Evolutionary conservation across 2,113 vertebrate genomes (phyloP).

Genomic region (Heterotilapia buettikoferi): DNA sequence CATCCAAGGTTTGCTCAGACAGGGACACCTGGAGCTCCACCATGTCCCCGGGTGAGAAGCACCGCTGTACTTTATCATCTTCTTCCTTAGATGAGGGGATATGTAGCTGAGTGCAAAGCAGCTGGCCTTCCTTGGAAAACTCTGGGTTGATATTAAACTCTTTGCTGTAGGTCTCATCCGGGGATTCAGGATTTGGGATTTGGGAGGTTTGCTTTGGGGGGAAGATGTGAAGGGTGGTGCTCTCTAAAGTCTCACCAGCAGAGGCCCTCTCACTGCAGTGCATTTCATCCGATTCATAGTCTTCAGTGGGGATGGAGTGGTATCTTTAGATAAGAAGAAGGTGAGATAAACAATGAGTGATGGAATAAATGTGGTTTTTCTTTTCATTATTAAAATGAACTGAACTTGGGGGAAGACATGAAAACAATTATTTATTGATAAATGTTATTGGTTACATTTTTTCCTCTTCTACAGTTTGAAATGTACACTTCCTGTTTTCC

Average conservation of each 20-base stretch:
- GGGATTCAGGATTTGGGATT: constrained; percentile 49
- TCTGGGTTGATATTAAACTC: constrained; percentile 54
- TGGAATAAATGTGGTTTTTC: background rate
- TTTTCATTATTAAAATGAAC: background rate
- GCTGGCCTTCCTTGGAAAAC: constrained; percentile 29
- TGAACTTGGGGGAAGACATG: rapidly evolving
- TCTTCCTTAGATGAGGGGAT: constrained; percentile 30
- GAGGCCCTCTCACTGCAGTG: constrained; percentile 35
- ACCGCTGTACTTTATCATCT: constrained; percentile 16
- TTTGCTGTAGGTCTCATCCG: constrained; percentile 53
- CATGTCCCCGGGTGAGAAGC: constrained; percentile 63
- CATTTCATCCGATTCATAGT: constrained; percentile 63
- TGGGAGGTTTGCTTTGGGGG: constrained; percentile 32
- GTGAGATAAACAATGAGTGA: background rate
- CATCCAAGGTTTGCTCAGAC: constrained; percentile 58
- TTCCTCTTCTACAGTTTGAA: background rate
- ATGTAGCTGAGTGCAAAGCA: constrained; percentile 38
- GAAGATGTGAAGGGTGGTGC: constrained; percentile 76
- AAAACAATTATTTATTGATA: background rate
- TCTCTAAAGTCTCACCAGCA: constrained; percentile 61
- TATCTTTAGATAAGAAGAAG: constrained; percentile 59
- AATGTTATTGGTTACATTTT: background rate
- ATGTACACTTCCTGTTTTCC: background rate
- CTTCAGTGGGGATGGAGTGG: constrained; percentile 32
- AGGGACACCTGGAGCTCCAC: constrained; percentile 87